phyloP scores from a whole-genome alignment of 1,140 invertebrate genomes.

The Brachionus rotundiformis region DNA sequence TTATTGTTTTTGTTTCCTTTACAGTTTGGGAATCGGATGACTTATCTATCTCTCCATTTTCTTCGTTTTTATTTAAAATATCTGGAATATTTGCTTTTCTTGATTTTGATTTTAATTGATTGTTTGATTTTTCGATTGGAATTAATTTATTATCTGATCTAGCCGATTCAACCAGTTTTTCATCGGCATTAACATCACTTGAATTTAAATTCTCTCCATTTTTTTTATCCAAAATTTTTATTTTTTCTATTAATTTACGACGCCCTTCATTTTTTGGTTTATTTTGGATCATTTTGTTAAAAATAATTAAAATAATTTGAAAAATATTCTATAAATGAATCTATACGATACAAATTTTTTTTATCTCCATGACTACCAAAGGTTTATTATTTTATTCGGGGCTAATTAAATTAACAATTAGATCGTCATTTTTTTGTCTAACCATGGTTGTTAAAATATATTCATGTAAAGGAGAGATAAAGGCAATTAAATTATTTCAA shows the following conservation, averaged over 20 bases:
- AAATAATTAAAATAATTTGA: no score
- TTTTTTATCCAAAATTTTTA: not conserved
- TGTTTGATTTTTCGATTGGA: not conserved
- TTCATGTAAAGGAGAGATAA: no score
- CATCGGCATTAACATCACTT: not conserved
- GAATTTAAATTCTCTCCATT: not conserved
- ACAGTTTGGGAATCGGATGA: not conserved
- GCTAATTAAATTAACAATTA: no score
- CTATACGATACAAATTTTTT: no score
- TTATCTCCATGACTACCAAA: not conserved
- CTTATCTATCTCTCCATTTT: not conserved
- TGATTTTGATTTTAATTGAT: not conserved
- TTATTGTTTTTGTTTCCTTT: not conserved
- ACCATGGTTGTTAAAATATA: no score
- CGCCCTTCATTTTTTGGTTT: not conserved
- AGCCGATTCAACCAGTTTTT: not conserved
- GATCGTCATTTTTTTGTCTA: no score
- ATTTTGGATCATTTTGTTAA: not conserved
- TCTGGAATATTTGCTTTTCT: not conserved
- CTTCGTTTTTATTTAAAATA: not conserved
- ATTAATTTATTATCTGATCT: conserved; percentile 2
- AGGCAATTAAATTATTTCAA: no score
- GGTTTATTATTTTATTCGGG: no score
- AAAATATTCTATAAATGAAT: no score
- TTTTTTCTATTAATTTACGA: not conserved